These are phyloP conservation scores for Bubo blakistoni DNA, from an alignment of 2,113 vertebrate species.

Conservation along the genomic window DNA sequence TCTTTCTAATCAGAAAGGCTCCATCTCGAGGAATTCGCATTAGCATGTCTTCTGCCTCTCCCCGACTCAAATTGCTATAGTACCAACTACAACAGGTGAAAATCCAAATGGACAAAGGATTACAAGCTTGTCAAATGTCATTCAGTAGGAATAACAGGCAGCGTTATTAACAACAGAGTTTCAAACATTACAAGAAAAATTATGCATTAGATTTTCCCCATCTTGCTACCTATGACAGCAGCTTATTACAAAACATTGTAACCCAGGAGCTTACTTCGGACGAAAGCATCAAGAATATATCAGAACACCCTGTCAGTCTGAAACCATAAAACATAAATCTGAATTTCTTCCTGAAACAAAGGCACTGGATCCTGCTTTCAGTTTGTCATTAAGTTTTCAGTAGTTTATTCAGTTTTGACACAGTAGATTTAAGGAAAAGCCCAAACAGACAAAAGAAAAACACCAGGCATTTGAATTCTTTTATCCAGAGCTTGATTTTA, in stretches of 20 bases:
- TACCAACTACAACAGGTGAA: conserved; percentile 83
- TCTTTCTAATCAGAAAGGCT: conserved; percentile 92
- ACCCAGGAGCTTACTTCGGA: background rate
- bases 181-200: background rate
- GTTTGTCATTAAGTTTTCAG: background rate
- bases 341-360: background rate
- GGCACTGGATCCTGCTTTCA: background rate
- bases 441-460: background rate
- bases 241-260: background rate
- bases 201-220: background rate
- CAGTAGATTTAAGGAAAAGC: background rate
- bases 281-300: background rate
- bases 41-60: conserved; percentile 94
- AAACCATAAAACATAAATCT: background rate
- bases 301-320: background rate
- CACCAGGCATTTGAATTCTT: background rate
- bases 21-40: conserved; percentile 93
- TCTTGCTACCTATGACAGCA: background rate
- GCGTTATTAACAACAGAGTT: background rate
- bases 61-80: conserved; percentile 90
- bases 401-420: background rate
- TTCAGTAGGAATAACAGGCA: background rate
- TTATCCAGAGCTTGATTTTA: background rate
- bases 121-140: background rate
- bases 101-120: background rate